Evolutionary conservation across 2,888 invertebrate species (phyloP).

Genomic region (Saturnia japonica): DNA sequence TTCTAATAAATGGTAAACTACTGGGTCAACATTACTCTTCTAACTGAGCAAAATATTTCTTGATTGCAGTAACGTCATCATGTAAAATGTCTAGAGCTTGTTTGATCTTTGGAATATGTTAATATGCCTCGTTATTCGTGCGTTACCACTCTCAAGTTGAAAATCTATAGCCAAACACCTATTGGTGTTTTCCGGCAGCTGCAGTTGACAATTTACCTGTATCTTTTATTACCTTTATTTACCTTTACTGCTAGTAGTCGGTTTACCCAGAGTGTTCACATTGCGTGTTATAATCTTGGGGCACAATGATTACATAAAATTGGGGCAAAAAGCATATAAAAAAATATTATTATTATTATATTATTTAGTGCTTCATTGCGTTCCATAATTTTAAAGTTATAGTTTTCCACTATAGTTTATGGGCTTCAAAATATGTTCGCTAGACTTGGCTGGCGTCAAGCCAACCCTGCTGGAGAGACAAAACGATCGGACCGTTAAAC

Average conservation of each 20-base stretch:
- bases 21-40: no score
- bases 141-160: not conserved
- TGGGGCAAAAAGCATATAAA: no score
- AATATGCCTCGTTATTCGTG: not conserved
- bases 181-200: not conserved
- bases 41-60: no score
- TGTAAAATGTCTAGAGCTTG: no score
- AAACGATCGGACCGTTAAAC: conserved; percentile 65
- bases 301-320: no score
- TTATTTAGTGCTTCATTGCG: not conserved
- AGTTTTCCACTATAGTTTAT: not conserved
- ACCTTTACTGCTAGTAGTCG: no score
- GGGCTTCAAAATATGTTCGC: conserved; percentile 46
- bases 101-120: no score
- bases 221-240: no score
- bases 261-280: no score
- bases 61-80: no score
- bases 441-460: conserved; percentile 51
- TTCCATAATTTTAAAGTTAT: not conserved
- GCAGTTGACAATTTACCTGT: not conserved
- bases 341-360: no score
- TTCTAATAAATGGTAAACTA: no score
- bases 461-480: conserved; percentile 54
- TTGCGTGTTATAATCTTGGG: not conserved
- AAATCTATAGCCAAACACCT: not conserved